phyloP scores from a whole-genome alignment of 2,113 vertebrate genomes.

The Nicator chloris region DNA sequence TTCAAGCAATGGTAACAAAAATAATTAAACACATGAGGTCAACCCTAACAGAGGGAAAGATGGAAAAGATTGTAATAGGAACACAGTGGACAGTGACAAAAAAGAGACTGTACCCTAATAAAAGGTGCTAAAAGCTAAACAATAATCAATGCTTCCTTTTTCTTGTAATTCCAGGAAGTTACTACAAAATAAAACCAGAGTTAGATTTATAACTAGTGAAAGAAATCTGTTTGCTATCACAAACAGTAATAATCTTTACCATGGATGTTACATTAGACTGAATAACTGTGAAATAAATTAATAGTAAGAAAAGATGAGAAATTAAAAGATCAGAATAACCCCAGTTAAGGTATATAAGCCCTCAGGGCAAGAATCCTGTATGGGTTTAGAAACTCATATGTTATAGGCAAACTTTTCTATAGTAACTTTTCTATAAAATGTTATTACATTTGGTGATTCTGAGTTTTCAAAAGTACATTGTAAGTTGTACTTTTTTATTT shows the following conservation, averaged over 20 bases:
- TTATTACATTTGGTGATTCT: not conserved
- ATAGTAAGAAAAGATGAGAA: not conserved
- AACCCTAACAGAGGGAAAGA: not conserved
- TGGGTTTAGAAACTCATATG: not conserved
- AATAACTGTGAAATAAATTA: not conserved
- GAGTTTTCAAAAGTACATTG: not conserved
- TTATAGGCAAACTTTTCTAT: not conserved
- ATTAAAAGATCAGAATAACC: not conserved
- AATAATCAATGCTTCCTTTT: not conserved
- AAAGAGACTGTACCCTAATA: not conserved
- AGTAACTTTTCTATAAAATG: not conserved
- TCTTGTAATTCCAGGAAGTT: not conserved
- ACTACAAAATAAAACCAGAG: not conserved
- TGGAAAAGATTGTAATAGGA: not conserved
- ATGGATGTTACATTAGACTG: rapidly evolving
- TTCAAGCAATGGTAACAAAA: not conserved
- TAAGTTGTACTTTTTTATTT: not conserved
- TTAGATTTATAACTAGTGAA: not conserved
- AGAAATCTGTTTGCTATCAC: not conserved
- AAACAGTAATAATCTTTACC: not conserved
- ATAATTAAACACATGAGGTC: not conserved
- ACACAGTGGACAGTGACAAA: not conserved
- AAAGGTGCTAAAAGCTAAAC: not conserved
- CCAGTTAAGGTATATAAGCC: not conserved
- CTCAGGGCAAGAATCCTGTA: not conserved